phyloP scores from a whole-genome alignment of 2,888 invertebrate species.

The Penaeus monodon region DNA sequence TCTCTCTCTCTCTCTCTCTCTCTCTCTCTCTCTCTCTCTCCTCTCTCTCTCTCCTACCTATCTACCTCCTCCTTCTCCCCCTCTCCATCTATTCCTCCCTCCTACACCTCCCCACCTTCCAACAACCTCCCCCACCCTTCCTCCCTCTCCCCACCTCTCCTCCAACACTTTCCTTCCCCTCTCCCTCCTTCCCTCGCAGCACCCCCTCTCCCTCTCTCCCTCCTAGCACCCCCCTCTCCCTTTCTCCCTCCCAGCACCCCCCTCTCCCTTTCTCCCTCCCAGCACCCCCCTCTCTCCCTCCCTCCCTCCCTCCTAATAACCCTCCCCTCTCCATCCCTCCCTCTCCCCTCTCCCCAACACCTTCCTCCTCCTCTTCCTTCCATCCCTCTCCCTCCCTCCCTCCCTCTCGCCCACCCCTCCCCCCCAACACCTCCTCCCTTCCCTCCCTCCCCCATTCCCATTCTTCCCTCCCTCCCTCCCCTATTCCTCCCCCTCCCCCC shows the following conservation, averaged over 20 bases:
- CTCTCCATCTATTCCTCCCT: not conserved
- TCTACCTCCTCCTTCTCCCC: not conserved
- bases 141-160: too few relatives aligned
- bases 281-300: not conserved
- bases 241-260: not conserved
- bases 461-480: not conserved
- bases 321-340: not conserved
- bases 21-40: too few relatives aligned
- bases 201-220: not conserved
- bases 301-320: rapidly evolving
- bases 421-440: not conserved
- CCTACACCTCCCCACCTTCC: too few relatives aligned
- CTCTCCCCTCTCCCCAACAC: not conserved
- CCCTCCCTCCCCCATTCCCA: not conserved
- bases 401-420: not conserved
- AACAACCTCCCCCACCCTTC: rapidly evolving
- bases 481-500: not conserved
- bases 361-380: not conserved
- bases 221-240: not conserved
- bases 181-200: not conserved
- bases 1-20: too few relatives aligned
- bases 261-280: not conserved
- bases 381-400: not conserved
- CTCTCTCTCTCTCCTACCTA: not conserved
- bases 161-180: not conserved